Conservation (phyloP, 2,113 vertebrate genomes). For the Lophotis ruficrista region DNA sequence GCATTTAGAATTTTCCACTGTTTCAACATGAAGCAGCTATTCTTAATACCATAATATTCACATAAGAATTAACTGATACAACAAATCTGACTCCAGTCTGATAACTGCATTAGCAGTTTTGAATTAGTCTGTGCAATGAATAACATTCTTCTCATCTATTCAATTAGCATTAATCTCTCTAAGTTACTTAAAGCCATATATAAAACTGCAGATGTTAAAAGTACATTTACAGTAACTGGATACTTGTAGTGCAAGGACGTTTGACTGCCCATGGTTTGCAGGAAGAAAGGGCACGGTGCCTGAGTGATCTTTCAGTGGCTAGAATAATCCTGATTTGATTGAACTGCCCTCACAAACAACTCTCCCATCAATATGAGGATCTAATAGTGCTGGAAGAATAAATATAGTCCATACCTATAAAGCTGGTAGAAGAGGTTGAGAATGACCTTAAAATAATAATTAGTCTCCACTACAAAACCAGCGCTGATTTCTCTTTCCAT, state of each 20-base stretch:
- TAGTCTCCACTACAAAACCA: neutral
- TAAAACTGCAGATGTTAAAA: neutral
- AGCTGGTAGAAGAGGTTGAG: neutral
- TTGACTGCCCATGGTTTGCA: neutral
- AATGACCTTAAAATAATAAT: neutral
- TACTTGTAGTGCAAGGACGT: neutral
- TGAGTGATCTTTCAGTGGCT: neutral
- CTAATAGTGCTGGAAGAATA: neutral
- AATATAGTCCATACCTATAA: neutral
- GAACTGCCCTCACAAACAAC: neutral
- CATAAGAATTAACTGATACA: neutral
- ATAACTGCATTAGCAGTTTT: conserved; percentile 12
- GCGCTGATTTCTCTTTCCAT: neutral
- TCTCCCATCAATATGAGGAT: neutral
- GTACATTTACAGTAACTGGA: neutral
- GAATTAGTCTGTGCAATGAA: neutral
- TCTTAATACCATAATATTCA: neutral
- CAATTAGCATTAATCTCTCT: neutral
- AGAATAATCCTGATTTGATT: neutral
- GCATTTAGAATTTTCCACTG: conserved; percentile 11
- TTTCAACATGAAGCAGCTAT: conserved; percentile 8
- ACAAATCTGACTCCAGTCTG: neutral
- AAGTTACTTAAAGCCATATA: neutral
- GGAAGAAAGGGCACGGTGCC: neutral
- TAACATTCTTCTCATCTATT: neutral